Base-by-base conservation (phyloP, 2,888 invertebrate species). In the Petrolisthes cinctipes region DNA sequence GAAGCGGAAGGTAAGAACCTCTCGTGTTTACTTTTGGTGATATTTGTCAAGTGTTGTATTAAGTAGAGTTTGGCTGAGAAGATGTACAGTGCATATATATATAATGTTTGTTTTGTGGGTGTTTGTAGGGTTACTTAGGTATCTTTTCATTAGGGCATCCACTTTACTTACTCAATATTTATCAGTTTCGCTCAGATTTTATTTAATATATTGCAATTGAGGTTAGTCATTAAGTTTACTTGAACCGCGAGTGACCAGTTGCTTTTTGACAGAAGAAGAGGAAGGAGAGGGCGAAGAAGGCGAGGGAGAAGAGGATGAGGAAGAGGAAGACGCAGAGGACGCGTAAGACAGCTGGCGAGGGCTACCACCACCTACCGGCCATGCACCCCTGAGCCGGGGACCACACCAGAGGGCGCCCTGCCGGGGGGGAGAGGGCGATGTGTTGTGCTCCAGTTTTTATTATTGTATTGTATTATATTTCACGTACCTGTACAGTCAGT, bases 381-480 rank as follows among this genome's bases (percentile, higher is more conserved):
- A 78, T 73, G 82, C 81, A 84, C 57, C 87, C 66, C 78, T 80
- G 61, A 82, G 82, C 87, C 84, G 87, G 87, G 87, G 87, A 84
- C 84, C 83, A 84, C 83, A 76, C 66, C 14, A 37, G 54, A 68
- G 87, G 84, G 84, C 71, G 84, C 76, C 71, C 66, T 75, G 87
- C 87, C 87, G 83, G 84, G 87, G 87, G 80, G 83, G 57, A 75
- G 83, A 54, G 87, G 87, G 73, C 81, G 87, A 88, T 71, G 87
- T 83, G 84, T 71, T 73, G 66, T 84, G 80, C 83, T 82, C 86
- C 73, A 84, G 87, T 88, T 88, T 88, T 88, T 88, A 87, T 87
- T 87, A 88, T 88, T 84, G 87, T 88, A 88, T 88, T 88, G 87
- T 88, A 88, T 88, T 88, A 88, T 88, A 88, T 88, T 84, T 88